A percentile compares a stretch with the other conserved stretches of the same genome.
phyloP scores from a whole-genome alignment of 1,140 invertebrate species.

The Geopemphigus sp. region DNA sequence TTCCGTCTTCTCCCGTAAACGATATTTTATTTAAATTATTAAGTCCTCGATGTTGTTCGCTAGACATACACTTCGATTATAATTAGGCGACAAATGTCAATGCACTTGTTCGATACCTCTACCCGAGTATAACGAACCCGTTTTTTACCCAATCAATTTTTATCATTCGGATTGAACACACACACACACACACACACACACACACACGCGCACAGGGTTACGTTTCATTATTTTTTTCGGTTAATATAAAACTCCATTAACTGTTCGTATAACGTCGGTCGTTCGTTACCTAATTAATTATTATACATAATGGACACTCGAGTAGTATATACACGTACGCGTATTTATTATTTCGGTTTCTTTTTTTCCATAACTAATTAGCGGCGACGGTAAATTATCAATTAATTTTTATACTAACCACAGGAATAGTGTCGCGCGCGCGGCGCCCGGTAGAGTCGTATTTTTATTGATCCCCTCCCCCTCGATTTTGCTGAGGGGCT shows the following conservation, averaged over 20 bases:
- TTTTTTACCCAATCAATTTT: neutral
- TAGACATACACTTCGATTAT: neutral
- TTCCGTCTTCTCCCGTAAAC: too few relatives aligned
- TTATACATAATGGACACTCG: neutral
- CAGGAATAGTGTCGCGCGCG: neutral
- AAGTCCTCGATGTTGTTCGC: neutral
- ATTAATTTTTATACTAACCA: neutral
- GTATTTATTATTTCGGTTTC: neutral
- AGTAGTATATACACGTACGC: too few relatives aligned
- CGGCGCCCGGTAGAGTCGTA: neutral
- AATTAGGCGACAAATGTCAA: neutral
- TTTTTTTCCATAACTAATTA: neutral
- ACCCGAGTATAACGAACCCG: neutral
- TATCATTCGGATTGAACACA: neutral
- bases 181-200: too few relatives aligned
- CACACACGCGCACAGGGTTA: neutral
- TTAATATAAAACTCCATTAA: neutral
- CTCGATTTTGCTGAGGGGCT: neutral
- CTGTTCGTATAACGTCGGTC: neutral
- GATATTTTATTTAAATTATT: constrained; percentile 2
- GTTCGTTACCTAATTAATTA: neutral
- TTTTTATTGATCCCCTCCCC: neutral
- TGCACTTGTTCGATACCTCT: neutral
- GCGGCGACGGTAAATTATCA: neutral
- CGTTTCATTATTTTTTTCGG: neutral